Percentiles rank a stretch among this genome's conserved stretches.
Conservation (phyloP, 2,797 vertebrate species). For the Trichosurus vulpecula region DNA sequence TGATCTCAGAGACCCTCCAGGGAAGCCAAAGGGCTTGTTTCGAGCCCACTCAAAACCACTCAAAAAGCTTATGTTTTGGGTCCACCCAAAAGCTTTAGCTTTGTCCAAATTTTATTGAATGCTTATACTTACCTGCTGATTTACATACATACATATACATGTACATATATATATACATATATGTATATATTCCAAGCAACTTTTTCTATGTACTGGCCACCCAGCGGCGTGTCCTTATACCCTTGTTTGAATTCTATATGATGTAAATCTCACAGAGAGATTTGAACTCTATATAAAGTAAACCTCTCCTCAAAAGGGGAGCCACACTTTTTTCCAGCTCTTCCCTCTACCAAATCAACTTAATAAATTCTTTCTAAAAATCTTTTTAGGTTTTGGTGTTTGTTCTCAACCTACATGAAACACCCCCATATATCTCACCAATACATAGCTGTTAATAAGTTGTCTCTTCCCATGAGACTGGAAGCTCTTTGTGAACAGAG, state of each 20-base stretch:
- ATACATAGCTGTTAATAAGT: not conserved
- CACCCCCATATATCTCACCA: not conserved
- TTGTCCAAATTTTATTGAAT: not conserved
- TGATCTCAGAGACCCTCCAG: not conserved
- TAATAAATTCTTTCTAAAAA: not conserved
- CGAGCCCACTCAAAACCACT: not conserved
- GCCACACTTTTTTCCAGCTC: not conserved
- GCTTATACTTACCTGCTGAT: not conserved
- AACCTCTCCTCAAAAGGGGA: not conserved
- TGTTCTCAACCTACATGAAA: not conserved
- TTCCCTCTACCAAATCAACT: not conserved
- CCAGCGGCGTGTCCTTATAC: not conserved
- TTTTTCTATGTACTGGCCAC: not conserved
- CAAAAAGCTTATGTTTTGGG: not conserved
- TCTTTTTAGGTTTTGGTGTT: not conserved
- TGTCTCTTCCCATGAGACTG: not conserved
- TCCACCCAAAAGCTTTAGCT: not conserved
- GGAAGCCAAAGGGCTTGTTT: not conserved
- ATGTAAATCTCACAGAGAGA: no score
- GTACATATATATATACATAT: no score
- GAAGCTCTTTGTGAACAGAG: not conserved
- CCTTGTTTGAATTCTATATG: not conserved
- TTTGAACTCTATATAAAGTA: not conserved
- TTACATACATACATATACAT: no score
- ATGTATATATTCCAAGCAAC: not conserved